Conservation (phyloP, 2,113 vertebrate genomes). For the Accipiter cooperii region DNA sequence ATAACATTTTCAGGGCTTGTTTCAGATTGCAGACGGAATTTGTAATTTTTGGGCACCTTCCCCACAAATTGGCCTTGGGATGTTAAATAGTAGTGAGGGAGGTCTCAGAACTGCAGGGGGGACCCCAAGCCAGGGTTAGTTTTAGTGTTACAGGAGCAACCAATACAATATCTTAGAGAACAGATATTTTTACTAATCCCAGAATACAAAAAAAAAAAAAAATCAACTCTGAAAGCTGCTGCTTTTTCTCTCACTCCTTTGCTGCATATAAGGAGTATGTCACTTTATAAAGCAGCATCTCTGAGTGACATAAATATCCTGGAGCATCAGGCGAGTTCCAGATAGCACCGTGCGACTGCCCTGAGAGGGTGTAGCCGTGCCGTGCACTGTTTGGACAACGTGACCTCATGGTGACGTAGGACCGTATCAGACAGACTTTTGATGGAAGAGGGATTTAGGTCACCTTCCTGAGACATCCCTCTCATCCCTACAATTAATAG, state of each 20-base stretch:
- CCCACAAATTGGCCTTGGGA: neutral
- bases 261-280: neutral
- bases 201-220: neutral
- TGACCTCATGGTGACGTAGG: neutral
- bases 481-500: neutral
- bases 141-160: neutral
- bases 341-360: neutral
- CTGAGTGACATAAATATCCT: neutral
- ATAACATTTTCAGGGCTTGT: neutral
- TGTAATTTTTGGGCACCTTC: neutral
- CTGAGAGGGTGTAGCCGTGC: neutral
- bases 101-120: neutral
- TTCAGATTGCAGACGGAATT: neutral
- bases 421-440: neutral
- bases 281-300: neutral
- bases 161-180: fast-evolving
- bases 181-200: neutral
- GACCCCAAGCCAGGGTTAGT: neutral
- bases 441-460: neutral
- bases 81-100: neutral
- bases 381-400: neutral
- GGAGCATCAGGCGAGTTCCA: neutral
- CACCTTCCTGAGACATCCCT: neutral
- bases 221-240: neutral
- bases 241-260: neutral